Evolutionary conservation across 1,140 invertebrate genomes (phyloP).

Genomic region (Brachionus paranguensis): DNA sequence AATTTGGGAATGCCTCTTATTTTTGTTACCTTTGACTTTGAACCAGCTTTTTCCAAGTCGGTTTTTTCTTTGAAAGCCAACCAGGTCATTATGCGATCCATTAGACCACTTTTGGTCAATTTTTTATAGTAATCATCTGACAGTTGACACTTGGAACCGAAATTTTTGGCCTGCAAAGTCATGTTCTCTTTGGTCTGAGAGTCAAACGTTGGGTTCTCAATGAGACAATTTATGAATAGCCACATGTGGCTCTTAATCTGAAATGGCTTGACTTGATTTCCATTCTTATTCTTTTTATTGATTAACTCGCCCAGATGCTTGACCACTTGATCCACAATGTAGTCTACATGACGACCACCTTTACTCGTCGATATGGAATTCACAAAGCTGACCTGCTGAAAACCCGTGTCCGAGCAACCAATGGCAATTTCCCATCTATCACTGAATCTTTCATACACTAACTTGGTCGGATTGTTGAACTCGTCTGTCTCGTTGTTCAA

Average conservation of each 20-base stretch:
- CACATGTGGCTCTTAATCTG: conserved; percentile 93
- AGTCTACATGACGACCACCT: conserved; percentile 94
- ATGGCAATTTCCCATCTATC: conserved; percentile 94
- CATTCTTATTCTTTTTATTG: conserved; percentile 66
- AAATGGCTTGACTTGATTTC: conserved; percentile 75
- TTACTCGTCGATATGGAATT: conserved; percentile 99
- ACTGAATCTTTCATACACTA: conserved; percentile 75
- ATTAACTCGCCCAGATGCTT: conserved; percentile 81
- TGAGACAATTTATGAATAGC: conserved; percentile 95
- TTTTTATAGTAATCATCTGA: conserved; percentile 65
- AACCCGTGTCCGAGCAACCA: conserved; percentile 77
- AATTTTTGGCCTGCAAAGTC: conserved; percentile 87
- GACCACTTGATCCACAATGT: conserved; percentile 77
- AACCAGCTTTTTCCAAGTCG: conserved; percentile 39
- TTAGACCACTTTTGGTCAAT: conserved; percentile 78
- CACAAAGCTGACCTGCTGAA: conserved; percentile 97
- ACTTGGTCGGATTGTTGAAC: conserved; percentile 72
- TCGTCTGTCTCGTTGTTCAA: conserved; percentile 67
- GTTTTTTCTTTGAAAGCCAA: conserved; percentile 78
- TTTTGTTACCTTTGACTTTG: conserved; percentile 81
- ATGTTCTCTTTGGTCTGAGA: conserved; percentile 99
- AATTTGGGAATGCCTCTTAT: conserved; percentile 91
- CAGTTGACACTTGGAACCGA: conserved; percentile 86
- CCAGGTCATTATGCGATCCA: conserved; percentile 77
- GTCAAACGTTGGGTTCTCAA: conserved; percentile 98